These are phyloP conservation scores for Lobophora halterata DNA, from an alignment of 2,888 invertebrate genomes.

Conservation along the genomic window DNA sequence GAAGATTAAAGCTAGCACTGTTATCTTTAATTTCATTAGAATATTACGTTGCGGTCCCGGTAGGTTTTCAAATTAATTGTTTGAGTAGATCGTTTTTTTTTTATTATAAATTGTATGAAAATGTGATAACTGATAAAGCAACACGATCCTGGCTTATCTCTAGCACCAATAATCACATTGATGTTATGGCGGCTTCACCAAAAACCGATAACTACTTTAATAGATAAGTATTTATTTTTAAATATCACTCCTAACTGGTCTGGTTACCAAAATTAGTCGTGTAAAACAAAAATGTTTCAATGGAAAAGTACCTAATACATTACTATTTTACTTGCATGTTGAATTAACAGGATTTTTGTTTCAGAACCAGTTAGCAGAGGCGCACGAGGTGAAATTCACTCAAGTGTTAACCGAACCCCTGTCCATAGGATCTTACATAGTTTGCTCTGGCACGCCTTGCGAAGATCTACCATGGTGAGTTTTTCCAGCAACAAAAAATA, in stretches of 20 bases:
- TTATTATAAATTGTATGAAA: no score
- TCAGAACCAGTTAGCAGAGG: conserved; percentile 67
- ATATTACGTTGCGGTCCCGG: no score
- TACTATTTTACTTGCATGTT: no score
- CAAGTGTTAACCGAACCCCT: conserved; percentile 59
- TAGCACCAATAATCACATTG: neutral
- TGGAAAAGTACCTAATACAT: no score
- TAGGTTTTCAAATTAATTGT: no score
- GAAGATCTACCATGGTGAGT: conserved; percentile 69
- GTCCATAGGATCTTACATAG: conserved; percentile 61
- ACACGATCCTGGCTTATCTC: neutral
- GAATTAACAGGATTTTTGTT: no score
- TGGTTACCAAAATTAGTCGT: no score
- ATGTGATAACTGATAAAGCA: neutral
- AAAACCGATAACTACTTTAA: conserved; percentile 1
- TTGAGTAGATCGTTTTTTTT: neutral
- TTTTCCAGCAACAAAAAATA: no score
- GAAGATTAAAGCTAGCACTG: no score
- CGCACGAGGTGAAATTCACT: conserved; percentile 64
- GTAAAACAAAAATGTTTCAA: conserved; percentile 8
- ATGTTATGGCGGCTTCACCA: neutral
- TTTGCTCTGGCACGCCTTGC: conserved; percentile 67
- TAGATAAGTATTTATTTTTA: no score
- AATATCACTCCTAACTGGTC: no score
- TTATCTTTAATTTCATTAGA: no score